Evolutionary conservation across 2,888 invertebrate genomes (phyloP).

Genomic region (Pyrochroa serraticornis): DNA sequence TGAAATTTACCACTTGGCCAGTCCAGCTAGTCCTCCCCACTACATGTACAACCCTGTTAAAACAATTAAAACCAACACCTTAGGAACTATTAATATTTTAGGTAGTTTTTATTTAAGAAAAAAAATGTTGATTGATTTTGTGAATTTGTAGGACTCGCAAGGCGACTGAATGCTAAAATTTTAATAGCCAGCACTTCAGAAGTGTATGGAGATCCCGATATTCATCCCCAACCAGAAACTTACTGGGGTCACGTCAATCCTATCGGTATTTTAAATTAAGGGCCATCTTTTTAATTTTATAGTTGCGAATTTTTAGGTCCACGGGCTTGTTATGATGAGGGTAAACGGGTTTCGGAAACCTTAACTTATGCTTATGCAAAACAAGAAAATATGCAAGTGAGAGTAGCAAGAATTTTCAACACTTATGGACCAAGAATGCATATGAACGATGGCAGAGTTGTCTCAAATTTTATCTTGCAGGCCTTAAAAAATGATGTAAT

Average conservation of each 20-base stretch:
- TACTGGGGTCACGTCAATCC: slow-evolving; percentile 99
- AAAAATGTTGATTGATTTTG: not conserved
- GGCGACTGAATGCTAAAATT: slow-evolving; percentile 89
- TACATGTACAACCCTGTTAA: slow-evolving; percentile 99
- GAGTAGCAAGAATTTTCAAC: slow-evolving; percentile 98
- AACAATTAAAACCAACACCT: slow-evolving; percentile 97
- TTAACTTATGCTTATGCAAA: slow-evolving; percentile 95
- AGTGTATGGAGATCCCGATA: slow-evolving; percentile 98
- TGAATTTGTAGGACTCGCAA: slow-evolving; percentile 75
- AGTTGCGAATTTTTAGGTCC: slow-evolving; percentile 66
- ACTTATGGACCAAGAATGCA: slow-evolving; percentile 99
- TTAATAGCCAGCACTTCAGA: slow-evolving; percentile 98
- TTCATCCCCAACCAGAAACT: slow-evolving; percentile 96
- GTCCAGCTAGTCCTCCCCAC: slow-evolving; percentile 98
- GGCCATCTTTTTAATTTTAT: not conserved
- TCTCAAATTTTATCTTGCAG: slow-evolving; percentile 98
- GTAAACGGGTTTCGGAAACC: slow-evolving; percentile 97
- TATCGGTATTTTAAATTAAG: slow-evolving; percentile 78
- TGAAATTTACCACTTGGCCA: slow-evolving; percentile 98
- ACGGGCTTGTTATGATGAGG: slow-evolving; percentile 98
- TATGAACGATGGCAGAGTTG: slow-evolving; percentile 97
- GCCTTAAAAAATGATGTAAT: slow-evolving; percentile 93
- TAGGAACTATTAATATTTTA: slow-evolving; percentile 93
- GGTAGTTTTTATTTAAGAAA: slow-evolving; percentile 61
- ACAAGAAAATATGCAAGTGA: slow-evolving; percentile 93